These are phyloP conservation scores for Anseranas semipalmata DNA, from an alignment of 2,113 vertebrate genomes.

Conservation along the genomic window DNA sequence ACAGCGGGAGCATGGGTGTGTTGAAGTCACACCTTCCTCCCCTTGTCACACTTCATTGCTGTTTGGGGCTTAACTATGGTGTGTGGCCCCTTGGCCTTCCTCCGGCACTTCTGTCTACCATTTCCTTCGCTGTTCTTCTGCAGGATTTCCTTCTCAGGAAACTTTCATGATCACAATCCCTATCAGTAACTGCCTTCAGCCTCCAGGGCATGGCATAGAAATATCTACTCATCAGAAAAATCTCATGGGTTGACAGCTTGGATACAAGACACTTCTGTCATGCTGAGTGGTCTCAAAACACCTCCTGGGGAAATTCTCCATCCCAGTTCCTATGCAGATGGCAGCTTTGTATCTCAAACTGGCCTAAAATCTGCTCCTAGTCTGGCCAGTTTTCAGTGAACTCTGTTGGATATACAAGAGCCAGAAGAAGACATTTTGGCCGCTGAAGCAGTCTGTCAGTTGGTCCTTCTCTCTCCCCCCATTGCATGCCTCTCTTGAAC, in stretches of 20 bases:
- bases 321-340: background rate
- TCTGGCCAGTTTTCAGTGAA: background rate
- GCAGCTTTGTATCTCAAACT: background rate
- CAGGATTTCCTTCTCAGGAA: background rate
- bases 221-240: background rate
- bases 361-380: background rate
- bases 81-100: background rate
- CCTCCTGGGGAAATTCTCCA: background rate
- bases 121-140: background rate
- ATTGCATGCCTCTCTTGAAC: background rate
- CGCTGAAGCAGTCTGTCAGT: background rate
- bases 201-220: background rate
- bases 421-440: background rate
- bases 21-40: background rate
- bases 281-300: background rate
- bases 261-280: background rate
- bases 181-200: background rate
- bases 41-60: background rate
- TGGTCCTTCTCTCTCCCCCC: background rate
- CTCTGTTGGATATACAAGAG: background rate
- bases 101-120: background rate
- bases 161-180: background rate
- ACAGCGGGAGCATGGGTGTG: rapidly evolving
- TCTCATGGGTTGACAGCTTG: background rate
- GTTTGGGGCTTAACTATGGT: background rate